These are phyloP conservation scores for Agrochola litura DNA, from an alignment of 2,888 invertebrate genomes.

Conservation along the genomic window DNA sequence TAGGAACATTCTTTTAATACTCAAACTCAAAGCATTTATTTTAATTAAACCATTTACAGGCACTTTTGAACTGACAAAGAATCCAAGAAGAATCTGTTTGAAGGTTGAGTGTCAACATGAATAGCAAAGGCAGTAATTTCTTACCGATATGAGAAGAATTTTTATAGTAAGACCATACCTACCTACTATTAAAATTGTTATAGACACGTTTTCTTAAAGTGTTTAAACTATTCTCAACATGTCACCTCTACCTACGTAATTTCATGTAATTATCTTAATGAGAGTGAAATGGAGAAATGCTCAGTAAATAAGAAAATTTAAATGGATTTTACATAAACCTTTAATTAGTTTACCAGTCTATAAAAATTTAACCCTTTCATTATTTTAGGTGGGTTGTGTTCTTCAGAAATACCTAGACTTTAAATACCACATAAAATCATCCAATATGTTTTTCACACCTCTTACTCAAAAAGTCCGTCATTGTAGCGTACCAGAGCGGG, in stretches of 20 bases:
- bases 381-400: not conserved
- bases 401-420: too few relatives aligned
- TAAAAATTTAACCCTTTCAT: not conserved
- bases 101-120: not conserved
- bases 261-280: constrained; percentile 22
- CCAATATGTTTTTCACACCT: too few relatives aligned
- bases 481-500: too few relatives aligned
- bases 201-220: constrained; percentile 1
- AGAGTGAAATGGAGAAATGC: not conserved
- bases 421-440: too few relatives aligned
- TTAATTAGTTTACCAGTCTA: not conserved
- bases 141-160: constrained; percentile 30
- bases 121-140: not conserved
- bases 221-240: constrained; percentile 11
- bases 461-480: too few relatives aligned
- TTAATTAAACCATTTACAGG: not conserved
- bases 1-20: not conserved
- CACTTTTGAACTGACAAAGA: too few relatives aligned
- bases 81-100: not conserved
- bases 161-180: constrained; percentile 56
- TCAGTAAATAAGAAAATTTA: not conserved
- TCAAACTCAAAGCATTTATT: not conserved
- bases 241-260: not conserved
- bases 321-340: not conserved
- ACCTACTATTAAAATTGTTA: constrained; percentile 22